phyloP scores from a whole-genome alignment of 2,888 invertebrate genomes.

The Philopedon plagiatum region DNA sequence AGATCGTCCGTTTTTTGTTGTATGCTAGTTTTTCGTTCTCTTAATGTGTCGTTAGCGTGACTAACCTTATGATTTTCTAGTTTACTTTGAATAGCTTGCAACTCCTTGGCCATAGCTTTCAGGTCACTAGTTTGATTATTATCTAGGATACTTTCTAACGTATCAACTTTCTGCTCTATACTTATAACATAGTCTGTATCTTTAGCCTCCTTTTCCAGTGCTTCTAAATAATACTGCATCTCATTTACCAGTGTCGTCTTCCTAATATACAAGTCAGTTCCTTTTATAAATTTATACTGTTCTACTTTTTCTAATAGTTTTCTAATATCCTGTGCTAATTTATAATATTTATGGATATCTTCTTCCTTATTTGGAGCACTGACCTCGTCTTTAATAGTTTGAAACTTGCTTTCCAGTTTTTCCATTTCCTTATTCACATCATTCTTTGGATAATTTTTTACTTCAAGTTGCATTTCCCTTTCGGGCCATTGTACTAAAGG shows the following conservation, averaged over 20 bases:
- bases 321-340: constrained; percentile 51
- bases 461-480: constrained; percentile 15
- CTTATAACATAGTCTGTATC: constrained; percentile 52
- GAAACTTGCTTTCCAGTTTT: constrained; percentile 51
- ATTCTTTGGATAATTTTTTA: constrained; percentile 24
- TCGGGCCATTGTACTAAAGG: constrained; percentile 48
- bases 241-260: constrained; percentile 53
- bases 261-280: constrained; percentile 47
- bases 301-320: constrained; percentile 51
- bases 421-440: constrained; percentile 49
- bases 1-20: constrained; percentile 45
- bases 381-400: constrained; percentile 52
- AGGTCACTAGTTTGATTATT: constrained; percentile 10
- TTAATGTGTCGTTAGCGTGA: constrained; percentile 34
- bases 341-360: constrained; percentile 50
- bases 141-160: constrained; percentile 12
- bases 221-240: constrained; percentile 52
- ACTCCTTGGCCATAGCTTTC: constrained; percentile 32
- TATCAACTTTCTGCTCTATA: constrained; percentile 44
- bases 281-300: constrained; percentile 50
- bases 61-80: constrained; percentile 30
- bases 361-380: constrained; percentile 47
- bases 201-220: constrained; percentile 53
- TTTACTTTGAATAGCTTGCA: constrained; percentile 40
- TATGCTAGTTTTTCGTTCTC: constrained; percentile 45